These are phyloP conservation scores for Heterotilapia buettikoferi DNA, from an alignment of 2,113 vertebrate genomes.

Conservation along the genomic window DNA sequence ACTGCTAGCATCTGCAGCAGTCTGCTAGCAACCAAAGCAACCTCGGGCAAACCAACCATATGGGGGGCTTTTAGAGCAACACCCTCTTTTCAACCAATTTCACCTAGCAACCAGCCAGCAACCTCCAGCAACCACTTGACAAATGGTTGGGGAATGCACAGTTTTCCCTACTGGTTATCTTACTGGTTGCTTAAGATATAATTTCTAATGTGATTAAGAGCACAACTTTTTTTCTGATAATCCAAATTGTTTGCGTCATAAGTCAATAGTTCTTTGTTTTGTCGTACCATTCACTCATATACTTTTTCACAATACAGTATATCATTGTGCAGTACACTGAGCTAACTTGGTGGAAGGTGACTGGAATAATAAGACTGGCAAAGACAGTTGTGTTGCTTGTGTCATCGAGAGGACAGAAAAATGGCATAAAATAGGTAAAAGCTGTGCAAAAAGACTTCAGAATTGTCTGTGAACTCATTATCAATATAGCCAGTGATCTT, in stretches of 20 bases:
- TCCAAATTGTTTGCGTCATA: neutral
- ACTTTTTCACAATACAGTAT: fast-evolving
- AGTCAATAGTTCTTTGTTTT: neutral
- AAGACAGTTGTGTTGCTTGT: neutral
- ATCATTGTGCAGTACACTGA: neutral
- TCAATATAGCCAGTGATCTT: neutral
- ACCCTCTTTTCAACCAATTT: neutral
- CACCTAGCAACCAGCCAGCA: neutral
- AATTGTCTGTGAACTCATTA: neutral
- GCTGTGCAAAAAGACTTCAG: neutral
- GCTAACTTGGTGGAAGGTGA: neutral
- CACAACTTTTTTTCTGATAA: neutral
- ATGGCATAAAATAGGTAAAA: fast-evolving
- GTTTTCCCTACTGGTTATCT: neutral
- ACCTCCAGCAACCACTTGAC: neutral
- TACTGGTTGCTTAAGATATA: fast-evolving
- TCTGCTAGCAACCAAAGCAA: neutral
- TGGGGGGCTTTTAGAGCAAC: neutral
- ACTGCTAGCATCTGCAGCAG: neutral
- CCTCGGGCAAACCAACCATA: neutral
- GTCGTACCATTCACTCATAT: neutral
- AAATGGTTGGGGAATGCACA: fast-evolving
- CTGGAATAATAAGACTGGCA: neutral
- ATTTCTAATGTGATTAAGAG: neutral
- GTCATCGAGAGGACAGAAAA: neutral